Evolutionary conservation across 2,113 vertebrate species (phyloP).

Genomic region (Etia nguti): DNA sequence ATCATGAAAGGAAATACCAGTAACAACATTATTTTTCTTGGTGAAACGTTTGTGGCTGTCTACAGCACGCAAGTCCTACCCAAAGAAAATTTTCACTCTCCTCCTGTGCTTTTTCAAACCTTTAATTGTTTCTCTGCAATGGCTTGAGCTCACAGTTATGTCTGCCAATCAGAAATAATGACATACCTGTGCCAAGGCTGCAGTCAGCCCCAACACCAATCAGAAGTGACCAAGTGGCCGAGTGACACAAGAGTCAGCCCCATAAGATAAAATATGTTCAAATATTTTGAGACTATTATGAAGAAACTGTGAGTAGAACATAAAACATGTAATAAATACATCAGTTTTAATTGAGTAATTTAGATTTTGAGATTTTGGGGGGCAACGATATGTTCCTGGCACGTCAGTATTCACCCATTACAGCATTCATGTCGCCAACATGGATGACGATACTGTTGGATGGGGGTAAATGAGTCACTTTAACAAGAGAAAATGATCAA

Average conservation of each 20-base stretch:
- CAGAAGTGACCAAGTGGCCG: neutral
- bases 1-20: neutral
- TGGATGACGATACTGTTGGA: slow-evolving; percentile 13
- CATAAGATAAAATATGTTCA: neutral
- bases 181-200: slow-evolving; percentile 7
- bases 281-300: neutral
- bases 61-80: neutral
- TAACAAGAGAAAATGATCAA: neutral
- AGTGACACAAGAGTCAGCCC: neutral
- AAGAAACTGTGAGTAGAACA: neutral
- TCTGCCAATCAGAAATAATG: slow-evolving; percentile 33
- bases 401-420: neutral
- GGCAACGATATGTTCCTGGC: neutral
- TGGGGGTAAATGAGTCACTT: neutral
- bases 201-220: neutral
- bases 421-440: neutral
- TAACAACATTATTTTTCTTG: slow-evolving; percentile 4
- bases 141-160: neutral
- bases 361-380: neutral
- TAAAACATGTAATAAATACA: neutral
- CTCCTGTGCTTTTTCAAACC: neutral
- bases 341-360: neutral
- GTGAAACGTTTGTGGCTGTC: neutral
- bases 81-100: neutral
- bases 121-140: slow-evolving; percentile 24